Conservation (phyloP, 2,797 vertebrate species). For the Gymnothorax reevesii region DNA sequence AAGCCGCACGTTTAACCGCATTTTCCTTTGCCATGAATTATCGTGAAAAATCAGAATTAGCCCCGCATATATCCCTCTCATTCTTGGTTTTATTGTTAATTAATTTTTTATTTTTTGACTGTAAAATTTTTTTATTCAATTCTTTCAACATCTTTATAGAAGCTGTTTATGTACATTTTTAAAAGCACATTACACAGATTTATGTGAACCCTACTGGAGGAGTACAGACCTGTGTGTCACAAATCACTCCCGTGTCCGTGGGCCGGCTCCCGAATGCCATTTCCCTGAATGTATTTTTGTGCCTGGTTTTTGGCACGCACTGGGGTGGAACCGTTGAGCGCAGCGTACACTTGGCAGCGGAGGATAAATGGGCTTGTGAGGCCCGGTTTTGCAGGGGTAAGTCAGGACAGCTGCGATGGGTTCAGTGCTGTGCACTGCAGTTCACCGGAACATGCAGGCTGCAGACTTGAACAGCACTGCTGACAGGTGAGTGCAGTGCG, state of each 20-base stretch:
- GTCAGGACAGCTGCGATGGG: neutral
- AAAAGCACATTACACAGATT: neutral
- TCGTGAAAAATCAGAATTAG: neutral
- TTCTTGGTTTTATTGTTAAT: neutral
- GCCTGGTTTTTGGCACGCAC: neutral
- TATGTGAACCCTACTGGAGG: neutral
- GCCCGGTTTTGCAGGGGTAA: neutral
- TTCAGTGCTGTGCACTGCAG: no score
- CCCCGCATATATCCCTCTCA: neutral
- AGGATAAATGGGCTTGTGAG: neutral
- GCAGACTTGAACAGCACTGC: no score
- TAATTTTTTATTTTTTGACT: neutral
- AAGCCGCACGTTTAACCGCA: neutral
- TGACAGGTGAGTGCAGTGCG: no score
- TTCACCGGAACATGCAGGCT: no score
- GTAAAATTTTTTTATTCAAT: neutral
- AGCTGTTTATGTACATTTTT: neutral
- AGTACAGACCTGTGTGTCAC: neutral
- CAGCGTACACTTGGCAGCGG: neutral
- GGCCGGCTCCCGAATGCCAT: neutral
- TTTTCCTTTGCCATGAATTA: neutral
- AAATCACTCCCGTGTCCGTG: neutral
- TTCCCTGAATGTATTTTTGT: neutral
- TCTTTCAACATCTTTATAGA: neutral
- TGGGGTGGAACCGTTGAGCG: neutral